Evolutionary conservation across 1,140 invertebrate genomes (phyloP), one percentile per base, ranked within the genome.

Genomic region (Drosophila bocki): DNA sequence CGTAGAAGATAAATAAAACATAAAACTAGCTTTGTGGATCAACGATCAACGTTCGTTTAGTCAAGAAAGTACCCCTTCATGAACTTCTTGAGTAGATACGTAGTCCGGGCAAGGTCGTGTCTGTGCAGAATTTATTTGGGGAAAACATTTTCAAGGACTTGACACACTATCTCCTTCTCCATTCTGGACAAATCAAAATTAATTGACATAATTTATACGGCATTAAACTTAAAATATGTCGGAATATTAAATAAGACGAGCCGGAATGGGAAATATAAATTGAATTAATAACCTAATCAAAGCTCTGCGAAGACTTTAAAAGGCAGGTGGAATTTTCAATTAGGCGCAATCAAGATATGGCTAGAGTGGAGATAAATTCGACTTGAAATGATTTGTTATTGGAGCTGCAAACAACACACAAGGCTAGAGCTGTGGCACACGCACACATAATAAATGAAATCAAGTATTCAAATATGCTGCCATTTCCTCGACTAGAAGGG

Each of bases 401-500:
- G 53, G 29, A 47, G 48, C 39, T 48, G 59, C 8, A 37, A 35
- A 33, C 60, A 51, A 63, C 13, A 39, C 56, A 37, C 35, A 54
- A 50, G 17, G 53, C 42, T 35, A 11, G 41, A n/a, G 41, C 15
- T 37, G 32, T 17, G 47, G 17, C 59, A 54, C 57, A 75, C 56
- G 39, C 45, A 71, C 44, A 60, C 68, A 57, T 42, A 65, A 71
- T 79, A 63, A 74, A 82, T 74, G 47, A 72, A 82, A 85, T 85
- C 69, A 85, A 85, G 74, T 86, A 85, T 85, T 85, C 78, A 85
- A 86, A 85, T 82, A 70, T 78, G 78, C 47, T 81, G 54, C 74
- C 67, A 81, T 71, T 51, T 68, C 26, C 53, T 8, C 65, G 19
- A 13, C n/a, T 35, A 15, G 22, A 22, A 22, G 29, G 11, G 39